Base-by-base conservation (phyloP, 2,113 vertebrate species). In the Elachura formosa region DNA sequence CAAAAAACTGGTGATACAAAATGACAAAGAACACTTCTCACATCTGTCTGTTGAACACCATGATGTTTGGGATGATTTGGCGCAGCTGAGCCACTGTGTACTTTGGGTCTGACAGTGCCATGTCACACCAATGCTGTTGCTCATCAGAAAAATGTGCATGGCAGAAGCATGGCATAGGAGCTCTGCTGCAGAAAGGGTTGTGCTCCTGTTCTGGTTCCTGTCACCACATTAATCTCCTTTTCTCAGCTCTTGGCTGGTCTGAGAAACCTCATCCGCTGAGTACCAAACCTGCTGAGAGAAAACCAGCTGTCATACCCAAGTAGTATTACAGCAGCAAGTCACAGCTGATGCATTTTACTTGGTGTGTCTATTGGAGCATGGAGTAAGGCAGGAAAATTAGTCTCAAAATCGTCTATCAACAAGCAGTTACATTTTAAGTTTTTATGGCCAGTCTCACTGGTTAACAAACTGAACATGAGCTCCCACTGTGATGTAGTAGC, bases 101-200 rank as follows among this genome's bases (percentile, higher is more conserved):
- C 2, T 1, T 40, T 0, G 2, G 40, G 28, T 77, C 73, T 45
- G 69, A 36, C 15, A 58, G 29, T 16, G 22, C 36, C 19, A 2
- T 13, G 28, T 34, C 61, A 21, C 2, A 3, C 18, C 15, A 6
- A 25, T 18, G n/a, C 45, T 23, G 1, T 19, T 69, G 17, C 25
- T 67, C 40, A 19, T 21, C 26, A 84, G 19, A n/a, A 31, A n/a
- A n/a, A 40, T 0, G 2, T 0, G 1, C 36, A 9, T 11, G 55
- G 31, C 43, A 54, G 59, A 40, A 75, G 17, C 25, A 49, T 0
- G 0, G 51, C 38, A 16, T 0, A 4, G 26, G 14, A 5, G 9
- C 38, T 26, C 40, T 59, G 55, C 41, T 82, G 74, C 28, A 40
- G 15, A 52, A 20, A 43, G 28, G 12, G 20, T 29, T 75, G 40